These are phyloP conservation scores for Nesidiocoris tenuis DNA, from an alignment of 2,888 invertebrate genomes.

Conservation along the genomic window DNA sequence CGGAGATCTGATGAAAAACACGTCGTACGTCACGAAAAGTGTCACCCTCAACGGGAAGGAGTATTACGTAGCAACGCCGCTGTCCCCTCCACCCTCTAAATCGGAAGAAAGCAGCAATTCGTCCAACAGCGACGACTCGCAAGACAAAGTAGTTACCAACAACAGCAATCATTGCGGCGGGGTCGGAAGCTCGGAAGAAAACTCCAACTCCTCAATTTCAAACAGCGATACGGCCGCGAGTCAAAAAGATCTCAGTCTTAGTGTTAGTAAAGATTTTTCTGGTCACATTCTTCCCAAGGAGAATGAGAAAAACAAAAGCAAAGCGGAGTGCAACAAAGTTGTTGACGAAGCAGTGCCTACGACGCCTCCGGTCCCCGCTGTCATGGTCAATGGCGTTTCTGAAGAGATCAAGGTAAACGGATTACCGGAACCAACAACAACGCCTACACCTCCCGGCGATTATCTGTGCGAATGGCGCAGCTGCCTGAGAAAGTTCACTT, in stretches of 20 bases:
- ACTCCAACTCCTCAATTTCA: slow-evolving; percentile 6
- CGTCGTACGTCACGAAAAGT: slow-evolving; percentile 21
- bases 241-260: slow-evolving; percentile 13
- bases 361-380: neutral
- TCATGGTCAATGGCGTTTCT: slow-evolving; percentile 18
- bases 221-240: neutral
- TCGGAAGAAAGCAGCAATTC: neutral
- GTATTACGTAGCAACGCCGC: slow-evolving; percentile 25
- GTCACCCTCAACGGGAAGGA: slow-evolving; percentile 34
- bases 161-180: slow-evolving; percentile 16
- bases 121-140: slow-evolving; percentile 26
- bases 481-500: slow-evolving; percentile 32
- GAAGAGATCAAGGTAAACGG: slow-evolving; percentile 34
- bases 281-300: neutral
- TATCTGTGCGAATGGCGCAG: slow-evolving; percentile 41
- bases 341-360: neutral
- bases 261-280: neutral
- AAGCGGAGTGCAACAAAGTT: neutral
- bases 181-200: slow-evolving; percentile 15
- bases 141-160: slow-evolving; percentile 33
- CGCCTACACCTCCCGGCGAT: slow-evolving; percentile 1
- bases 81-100: slow-evolving; percentile 17
- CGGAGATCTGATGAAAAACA: slow-evolving; percentile 9
- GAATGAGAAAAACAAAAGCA: neutral
- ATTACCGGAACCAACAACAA: neutral